Evolutionary conservation across 2,113 vertebrate genomes (phyloP).

Genomic region (Hipposideros armiger): DNA sequence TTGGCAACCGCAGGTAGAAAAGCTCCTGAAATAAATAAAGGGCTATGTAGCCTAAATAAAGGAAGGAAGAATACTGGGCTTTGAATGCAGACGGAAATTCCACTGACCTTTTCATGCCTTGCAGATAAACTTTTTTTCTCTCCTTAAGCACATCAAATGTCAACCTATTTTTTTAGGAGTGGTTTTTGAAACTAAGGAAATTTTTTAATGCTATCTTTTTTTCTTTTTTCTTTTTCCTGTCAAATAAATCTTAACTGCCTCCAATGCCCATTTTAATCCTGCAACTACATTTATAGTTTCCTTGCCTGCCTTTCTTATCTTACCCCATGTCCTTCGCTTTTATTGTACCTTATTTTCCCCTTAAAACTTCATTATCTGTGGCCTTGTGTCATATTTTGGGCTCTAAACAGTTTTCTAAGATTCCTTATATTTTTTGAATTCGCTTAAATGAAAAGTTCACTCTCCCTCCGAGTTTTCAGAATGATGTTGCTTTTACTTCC

Average conservation of each 20-base stretch:
- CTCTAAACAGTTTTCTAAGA: not conserved
- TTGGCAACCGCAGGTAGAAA: not conserved
- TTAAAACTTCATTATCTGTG: not conserved
- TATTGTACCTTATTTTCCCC: too few relatives aligned
- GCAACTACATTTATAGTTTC: not conserved
- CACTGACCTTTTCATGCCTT: not conserved
- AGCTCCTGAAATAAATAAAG: not conserved
- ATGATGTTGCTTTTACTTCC: not conserved
- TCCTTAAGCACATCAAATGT: too few relatives aligned
- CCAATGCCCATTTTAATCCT: not conserved
- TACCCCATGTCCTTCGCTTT: not conserved
- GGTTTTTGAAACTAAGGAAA: not conserved
- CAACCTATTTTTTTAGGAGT: not conserved
- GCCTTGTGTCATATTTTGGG: not conserved
- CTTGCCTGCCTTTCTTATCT: not conserved
- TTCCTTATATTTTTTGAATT: not conserved
- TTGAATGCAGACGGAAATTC: not conserved
- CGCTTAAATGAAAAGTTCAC: not conserved
- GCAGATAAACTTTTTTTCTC: not conserved
- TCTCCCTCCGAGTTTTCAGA: not conserved
- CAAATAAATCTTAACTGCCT: not conserved
- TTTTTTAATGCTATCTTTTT: not conserved
- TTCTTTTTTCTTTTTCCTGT: not conserved
- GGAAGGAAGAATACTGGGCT: not conserved
- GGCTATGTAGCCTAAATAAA: not conserved